Evolutionary conservation across 2,888 invertebrate species (phyloP).

Genomic region (Molorchus minor): DNA sequence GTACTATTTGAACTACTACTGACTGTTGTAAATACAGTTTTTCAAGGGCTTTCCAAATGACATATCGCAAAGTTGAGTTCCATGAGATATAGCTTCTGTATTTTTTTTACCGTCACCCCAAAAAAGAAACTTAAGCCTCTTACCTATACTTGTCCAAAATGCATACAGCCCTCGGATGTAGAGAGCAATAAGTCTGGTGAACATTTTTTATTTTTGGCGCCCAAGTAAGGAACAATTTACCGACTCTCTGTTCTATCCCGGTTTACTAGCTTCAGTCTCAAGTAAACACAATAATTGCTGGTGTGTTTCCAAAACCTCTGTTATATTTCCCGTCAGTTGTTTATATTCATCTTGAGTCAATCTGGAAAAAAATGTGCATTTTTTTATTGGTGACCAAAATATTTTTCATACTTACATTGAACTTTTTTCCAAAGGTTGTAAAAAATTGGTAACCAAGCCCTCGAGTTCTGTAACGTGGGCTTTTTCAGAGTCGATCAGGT

Average conservation of each 20-base stretch:
- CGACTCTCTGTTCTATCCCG: conserved; percentile 85
- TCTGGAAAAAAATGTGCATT: conserved; percentile 64
- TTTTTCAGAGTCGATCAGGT: conserved; percentile 91
- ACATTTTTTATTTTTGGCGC: conserved; percentile 84
- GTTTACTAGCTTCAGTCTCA: conserved; percentile 79
- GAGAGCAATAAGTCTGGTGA: conserved; percentile 88
- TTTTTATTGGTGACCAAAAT: conserved; percentile 19
- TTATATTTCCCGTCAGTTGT: conserved; percentile 87
- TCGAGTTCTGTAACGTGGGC: conserved; percentile 91
- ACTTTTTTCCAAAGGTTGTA: conserved; percentile 86
- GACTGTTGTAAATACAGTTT: too few relatives aligned
- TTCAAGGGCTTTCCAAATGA: too few relatives aligned
- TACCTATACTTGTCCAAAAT: conserved; percentile 93
- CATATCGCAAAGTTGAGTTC: neutral
- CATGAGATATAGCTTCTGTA: too few relatives aligned
- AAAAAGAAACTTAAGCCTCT: too few relatives aligned
- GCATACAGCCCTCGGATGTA: conserved; percentile 94
- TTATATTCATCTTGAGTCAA: conserved; percentile 86
- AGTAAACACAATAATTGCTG: conserved; percentile 80
- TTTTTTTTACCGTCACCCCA: too few relatives aligned
- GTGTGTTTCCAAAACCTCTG: conserved; percentile 86
- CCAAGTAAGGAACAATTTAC: conserved; percentile 88
- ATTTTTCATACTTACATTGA: conserved; percentile 76
- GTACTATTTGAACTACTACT: too few relatives aligned
- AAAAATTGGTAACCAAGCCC: conserved; percentile 83